Evolutionary conservation across 2,113 vertebrate genomes (phyloP).

Genomic region (Microtus pennsylvanicus): DNA sequence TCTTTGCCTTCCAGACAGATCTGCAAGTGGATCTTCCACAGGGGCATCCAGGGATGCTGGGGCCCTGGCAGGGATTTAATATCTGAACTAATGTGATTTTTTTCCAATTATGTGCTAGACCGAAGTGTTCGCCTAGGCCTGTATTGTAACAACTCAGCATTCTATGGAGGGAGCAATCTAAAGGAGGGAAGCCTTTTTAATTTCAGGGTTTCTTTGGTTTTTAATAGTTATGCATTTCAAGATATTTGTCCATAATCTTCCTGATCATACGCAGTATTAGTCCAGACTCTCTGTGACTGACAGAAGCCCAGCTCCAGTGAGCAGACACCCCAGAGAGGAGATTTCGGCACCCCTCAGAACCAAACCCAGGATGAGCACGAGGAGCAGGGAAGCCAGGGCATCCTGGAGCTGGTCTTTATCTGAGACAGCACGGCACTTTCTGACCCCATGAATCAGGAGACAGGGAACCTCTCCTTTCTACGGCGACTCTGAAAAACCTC

Average conservation of each 20-base stretch:
- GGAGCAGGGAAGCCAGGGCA: background rate
- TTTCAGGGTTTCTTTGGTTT: background rate
- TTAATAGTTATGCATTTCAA: background rate
- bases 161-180: background rate
- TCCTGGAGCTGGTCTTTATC: background rate
- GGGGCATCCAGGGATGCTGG: background rate
- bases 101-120: background rate
- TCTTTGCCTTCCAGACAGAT: background rate
- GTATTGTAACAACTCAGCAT: background rate
- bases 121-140: background rate
- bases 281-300: background rate
- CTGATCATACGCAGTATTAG: background rate
- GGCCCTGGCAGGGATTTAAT: constrained; percentile 5
- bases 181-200: constrained; percentile 48
- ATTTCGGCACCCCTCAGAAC: background rate
- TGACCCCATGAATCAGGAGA: background rate
- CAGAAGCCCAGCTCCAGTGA: background rate
- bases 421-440: background rate
- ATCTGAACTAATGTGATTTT: constrained; percentile 50
- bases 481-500: background rate
- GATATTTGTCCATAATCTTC: background rate
- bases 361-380: background rate
- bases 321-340: background rate
- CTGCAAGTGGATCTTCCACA: background rate
- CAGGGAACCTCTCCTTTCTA: background rate